Evolutionary conservation across 2,113 vertebrate species (phyloP).

Genomic region (Coturnix japonica): DNA sequence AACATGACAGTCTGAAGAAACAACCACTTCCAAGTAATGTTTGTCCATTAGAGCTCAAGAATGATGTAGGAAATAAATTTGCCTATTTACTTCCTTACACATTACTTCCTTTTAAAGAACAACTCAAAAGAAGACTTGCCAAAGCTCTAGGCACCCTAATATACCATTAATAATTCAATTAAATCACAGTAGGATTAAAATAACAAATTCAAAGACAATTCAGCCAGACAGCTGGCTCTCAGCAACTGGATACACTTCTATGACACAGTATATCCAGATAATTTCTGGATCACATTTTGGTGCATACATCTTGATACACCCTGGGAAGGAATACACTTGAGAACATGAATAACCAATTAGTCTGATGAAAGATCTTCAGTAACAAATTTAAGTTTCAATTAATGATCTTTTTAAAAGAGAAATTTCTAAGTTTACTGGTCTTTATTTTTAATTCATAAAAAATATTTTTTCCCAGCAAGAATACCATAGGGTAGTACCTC

Average conservation of each 20-base stretch:
- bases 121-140: background rate
- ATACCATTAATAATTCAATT: background rate
- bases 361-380: background rate
- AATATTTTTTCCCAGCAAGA: background rate
- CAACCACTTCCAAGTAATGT: background rate
- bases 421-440: background rate
- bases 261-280: background rate
- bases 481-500: background rate
- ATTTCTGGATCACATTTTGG: background rate
- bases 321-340: background rate
- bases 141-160: background rate
- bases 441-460: background rate
- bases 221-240: background rate
- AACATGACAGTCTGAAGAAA: background rate
- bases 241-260: background rate
- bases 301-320: background rate
- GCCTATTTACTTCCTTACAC: background rate
- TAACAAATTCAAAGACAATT: background rate
- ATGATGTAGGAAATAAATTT: background rate
- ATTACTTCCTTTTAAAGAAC: background rate
- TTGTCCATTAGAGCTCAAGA: background rate
- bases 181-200: background rate
- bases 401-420: background rate
- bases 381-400: background rate
- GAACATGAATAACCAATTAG: background rate